Evolutionary conservation across 2,113 vertebrate species (phyloP), one percentile per base, ranked within the genome.

Genomic region (Malurus melanocephalus): DNA sequence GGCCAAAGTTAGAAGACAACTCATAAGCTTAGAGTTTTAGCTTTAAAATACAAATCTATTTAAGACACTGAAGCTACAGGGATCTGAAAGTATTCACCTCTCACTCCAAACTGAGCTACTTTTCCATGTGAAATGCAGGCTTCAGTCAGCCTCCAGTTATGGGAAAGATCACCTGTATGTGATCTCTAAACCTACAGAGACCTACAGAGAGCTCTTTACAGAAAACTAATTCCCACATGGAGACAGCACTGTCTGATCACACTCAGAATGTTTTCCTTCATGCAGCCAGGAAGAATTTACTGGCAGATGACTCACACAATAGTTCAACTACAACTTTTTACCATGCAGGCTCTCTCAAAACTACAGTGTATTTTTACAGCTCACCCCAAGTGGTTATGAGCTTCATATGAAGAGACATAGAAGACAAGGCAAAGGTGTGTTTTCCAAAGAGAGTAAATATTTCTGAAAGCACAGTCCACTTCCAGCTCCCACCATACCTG

Each of bases 401-500:
- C 21, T n/a, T 66, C 19, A 13, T 1, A 6, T 3, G 13, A 69
- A 56, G 20, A 49, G 14, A 28, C 53, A 62, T 13, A 57, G 24
- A 52, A 62, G 64, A 43, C 1, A 22, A 83, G 22, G 32, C 28
- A 69, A 38, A 38, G 1, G 14, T 0, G 0, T 17, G n/a, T 24
- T 68, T 85, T 35, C 23, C 11, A 5, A 53, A 14, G 28, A 33
- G 10, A 43, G 26, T 76, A 71, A 52, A 5, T 32, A 40, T 17
- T 74, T 72, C 89, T 80, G 60, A 64, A 53, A 64, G 49, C 64
- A 56, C 12, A 48, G 35, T 3, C 30, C 38, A 17, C 32, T 28
- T 23, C 23, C 64, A 62, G 43, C 1, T 57, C 62, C 59, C 59
- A 26, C 51, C 8, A 0, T 97, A 99, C 99, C 99, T 99, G 98